These are phyloP conservation scores for Xanthia icteritia DNA, from an alignment of 2,888 invertebrate species.

Conservation along the genomic window DNA sequence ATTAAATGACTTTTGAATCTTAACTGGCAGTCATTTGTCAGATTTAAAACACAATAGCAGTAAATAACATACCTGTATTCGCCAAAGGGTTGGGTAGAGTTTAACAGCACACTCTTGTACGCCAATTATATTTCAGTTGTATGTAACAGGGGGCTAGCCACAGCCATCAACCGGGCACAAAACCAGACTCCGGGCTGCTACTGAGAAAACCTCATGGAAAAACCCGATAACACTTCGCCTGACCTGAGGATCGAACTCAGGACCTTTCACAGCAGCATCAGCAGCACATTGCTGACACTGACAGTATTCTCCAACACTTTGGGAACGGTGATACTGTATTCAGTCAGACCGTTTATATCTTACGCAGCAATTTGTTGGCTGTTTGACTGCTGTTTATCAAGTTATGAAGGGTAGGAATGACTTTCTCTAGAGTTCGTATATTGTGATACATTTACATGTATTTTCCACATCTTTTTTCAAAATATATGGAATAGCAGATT, in stretches of 20 bases:
- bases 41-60: not conserved
- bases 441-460: too few relatives aligned
- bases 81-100: not conserved
- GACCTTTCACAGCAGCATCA: not conserved
- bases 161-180: not conserved
- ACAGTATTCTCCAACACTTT: conserved; percentile 69
- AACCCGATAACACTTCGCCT: not conserved
- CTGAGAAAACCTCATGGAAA: not conserved
- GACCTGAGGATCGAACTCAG: not conserved
- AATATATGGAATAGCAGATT: too few relatives aligned
- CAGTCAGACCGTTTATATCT: conserved; percentile 69
- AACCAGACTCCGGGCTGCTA: not conserved
- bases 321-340: conserved; percentile 69
- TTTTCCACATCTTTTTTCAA: too few relatives aligned
- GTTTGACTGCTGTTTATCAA: conserved; percentile 73
- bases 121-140: not conserved
- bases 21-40: not conserved
- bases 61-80: not conserved
- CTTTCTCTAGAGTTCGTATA: not conserved
- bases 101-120: not conserved
- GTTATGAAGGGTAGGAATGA: conserved; percentile 69
- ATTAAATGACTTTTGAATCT: too few relatives aligned
- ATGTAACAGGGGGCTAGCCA: not conserved
- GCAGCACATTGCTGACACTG: conserved; percentile 68
- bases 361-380: conserved; percentile 67